phyloP scores from a whole-genome alignment of 2,797 vertebrate genomes.

The Cyclura pinguis region DNA sequence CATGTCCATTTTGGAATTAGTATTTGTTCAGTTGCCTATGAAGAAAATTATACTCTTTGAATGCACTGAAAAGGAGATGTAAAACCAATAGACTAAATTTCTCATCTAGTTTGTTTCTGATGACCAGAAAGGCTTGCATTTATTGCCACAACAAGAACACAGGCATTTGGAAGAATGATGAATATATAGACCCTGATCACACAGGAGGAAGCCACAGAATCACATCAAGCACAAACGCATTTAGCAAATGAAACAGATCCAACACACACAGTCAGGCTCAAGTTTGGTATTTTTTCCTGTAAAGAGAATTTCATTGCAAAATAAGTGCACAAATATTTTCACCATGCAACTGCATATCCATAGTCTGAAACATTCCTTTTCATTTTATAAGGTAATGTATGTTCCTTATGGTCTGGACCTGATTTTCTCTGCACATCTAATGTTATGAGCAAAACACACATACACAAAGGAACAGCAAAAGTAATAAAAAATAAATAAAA shows the following conservation, averaged over 20 bases:
- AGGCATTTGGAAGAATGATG: conserved; percentile 16
- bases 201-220: conserved; percentile 13
- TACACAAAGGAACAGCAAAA: not conserved
- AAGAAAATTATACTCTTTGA: not conserved
- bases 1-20: not conserved
- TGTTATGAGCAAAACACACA: not conserved
- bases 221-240: not conserved
- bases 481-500: conserved; percentile 29
- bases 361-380: not conserved
- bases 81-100: conserved; percentile 39
- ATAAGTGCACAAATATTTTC: conserved; percentile 17
- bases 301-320: not conserved
- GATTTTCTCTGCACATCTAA: not conserved
- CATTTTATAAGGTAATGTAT: not conserved
- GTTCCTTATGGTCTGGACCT: not conserved
- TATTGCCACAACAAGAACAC: conserved; percentile 13
- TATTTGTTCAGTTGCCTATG: not conserved
- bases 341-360: not conserved
- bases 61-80: not conserved
- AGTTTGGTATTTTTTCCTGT: not conserved
- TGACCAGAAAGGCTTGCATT: too few relatives aligned
- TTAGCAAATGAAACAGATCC: conserved; percentile 11
- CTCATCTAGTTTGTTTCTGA: conserved; percentile 14
- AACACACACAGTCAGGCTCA: not conserved
- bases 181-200: not conserved